A percentile compares a stretch with the other conserved stretches of the same genome.
These are phyloP conservation scores for Paramormyrops kingsleyae DNA, from an alignment of 2,113 vertebrate species.

Conservation along the genomic window DNA sequence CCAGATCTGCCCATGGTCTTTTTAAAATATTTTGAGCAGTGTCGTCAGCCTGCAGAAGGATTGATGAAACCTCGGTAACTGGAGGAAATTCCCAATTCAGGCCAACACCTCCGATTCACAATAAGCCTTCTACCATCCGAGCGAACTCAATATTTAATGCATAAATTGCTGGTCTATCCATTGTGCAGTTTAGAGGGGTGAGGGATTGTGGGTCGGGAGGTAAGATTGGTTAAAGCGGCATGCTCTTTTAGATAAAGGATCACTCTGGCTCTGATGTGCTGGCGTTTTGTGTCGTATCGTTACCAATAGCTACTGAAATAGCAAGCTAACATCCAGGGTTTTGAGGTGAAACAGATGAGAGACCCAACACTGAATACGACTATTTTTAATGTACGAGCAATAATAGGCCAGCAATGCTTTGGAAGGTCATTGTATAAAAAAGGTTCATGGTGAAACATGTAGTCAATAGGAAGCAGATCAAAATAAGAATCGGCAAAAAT, in stretches of 20 bases:
- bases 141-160: conserved; percentile 17
- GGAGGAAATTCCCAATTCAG: background rate
- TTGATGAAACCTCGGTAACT: background rate
- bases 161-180: conserved; percentile 15
- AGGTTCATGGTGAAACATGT: background rate
- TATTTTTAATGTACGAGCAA: background rate
- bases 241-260: conserved; percentile 36
- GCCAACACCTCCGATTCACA: background rate
- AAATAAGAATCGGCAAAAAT: background rate
- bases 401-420: background rate
- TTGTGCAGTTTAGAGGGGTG: conserved; percentile 36
- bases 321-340: conserved; percentile 11
- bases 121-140: background rate
- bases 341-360: conserved; percentile 22
- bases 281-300: conserved; percentile 22
- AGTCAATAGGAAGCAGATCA: background rate
- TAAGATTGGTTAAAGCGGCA: conserved; percentile 31
- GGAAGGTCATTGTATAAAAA: background rate
- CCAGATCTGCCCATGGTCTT: background rate
- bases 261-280: conserved; percentile 25
- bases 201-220: conserved; percentile 26
- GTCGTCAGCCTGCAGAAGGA: background rate
- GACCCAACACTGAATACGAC: conserved; percentile 30
- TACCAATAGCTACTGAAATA: conserved; percentile 30
- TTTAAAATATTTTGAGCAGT: background rate